phyloP scores from a whole-genome alignment of 2,113 vertebrate genomes.

The Neogale vison region DNA sequence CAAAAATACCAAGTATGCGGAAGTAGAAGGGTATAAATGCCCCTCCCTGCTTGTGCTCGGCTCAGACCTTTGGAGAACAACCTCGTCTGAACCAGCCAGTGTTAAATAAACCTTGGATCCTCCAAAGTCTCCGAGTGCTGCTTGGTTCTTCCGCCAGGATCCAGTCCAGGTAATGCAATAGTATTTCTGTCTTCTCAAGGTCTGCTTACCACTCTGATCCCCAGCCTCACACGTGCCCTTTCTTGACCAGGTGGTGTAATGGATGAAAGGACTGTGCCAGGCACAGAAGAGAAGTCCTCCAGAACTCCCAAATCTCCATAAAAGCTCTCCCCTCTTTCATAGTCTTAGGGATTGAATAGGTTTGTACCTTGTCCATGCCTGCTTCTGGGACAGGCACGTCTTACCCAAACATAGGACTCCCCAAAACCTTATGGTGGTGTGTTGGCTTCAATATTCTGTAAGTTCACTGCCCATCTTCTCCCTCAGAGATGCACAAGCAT shows the following conservation, averaged over 20 bases:
- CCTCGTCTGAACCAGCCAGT: no score
- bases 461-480: neutral
- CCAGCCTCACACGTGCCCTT: neutral
- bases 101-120: no score
- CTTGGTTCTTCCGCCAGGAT: no score
- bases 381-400: neutral
- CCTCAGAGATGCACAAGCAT: neutral
- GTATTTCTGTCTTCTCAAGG: neutral
- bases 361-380: neutral
- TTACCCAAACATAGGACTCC: neutral
- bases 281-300: neutral
- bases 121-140: no score
- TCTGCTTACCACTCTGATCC: neutral
- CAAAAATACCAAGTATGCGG: no score
- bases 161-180: no score
- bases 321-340: neutral
- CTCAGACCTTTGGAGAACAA: no score
- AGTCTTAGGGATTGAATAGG: neutral
- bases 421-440: neutral
- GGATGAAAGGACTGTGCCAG: neutral
- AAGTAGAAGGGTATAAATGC: no score
- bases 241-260: neutral
- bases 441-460: neutral
- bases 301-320: neutral
- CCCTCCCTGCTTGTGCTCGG: no score